Evolutionary conservation across 2,888 invertebrate genomes (phyloP).

Genomic region (Dusona sp.): DNA sequence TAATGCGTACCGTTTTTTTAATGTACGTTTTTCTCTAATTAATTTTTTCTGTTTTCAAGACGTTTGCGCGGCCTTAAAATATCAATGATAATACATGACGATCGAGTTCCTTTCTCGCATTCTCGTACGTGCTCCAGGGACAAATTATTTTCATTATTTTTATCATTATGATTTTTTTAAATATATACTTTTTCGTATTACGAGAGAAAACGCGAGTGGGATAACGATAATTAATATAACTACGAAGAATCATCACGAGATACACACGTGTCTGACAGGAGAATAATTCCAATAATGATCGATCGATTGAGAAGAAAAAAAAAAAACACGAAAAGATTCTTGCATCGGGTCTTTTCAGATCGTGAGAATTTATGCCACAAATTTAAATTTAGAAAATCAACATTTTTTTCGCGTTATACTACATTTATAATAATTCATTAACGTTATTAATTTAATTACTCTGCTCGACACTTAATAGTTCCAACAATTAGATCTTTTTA

Average conservation of each 20-base stretch:
- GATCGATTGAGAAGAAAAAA: slow-evolving; percentile 4
- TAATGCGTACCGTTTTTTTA: background rate
- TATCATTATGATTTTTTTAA: background rate
- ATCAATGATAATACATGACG: slow-evolving; percentile 37
- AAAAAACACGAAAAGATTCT: background rate
- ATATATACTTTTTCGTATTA: background rate
- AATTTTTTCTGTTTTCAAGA: background rate
- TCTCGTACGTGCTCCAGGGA: slow-evolving; percentile 48
- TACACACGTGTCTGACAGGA: slow-evolving; percentile 29
- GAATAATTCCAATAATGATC: slow-evolving; percentile 36
- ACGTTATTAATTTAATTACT: background rate
- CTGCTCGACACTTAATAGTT: background rate
- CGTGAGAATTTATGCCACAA: background rate
- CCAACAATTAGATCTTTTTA: background rate
- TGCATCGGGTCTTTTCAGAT: background rate
- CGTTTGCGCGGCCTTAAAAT: slow-evolving; percentile 45
- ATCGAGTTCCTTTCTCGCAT: slow-evolving; percentile 34
- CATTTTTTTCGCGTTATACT: background rate
- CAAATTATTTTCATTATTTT: slow-evolving; percentile 29
- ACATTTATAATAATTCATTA: background rate
- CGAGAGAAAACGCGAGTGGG: slow-evolving; percentile 6
- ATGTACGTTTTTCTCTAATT: slow-evolving; percentile 8
- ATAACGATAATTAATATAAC: slow-evolving; percentile 41
- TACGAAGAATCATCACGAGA: slow-evolving; percentile 35
- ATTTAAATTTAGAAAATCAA: background rate